These are phyloP conservation scores for Platycnemis pennipes DNA, from an alignment of 2,888 invertebrate genomes.

Conservation along the genomic window DNA sequence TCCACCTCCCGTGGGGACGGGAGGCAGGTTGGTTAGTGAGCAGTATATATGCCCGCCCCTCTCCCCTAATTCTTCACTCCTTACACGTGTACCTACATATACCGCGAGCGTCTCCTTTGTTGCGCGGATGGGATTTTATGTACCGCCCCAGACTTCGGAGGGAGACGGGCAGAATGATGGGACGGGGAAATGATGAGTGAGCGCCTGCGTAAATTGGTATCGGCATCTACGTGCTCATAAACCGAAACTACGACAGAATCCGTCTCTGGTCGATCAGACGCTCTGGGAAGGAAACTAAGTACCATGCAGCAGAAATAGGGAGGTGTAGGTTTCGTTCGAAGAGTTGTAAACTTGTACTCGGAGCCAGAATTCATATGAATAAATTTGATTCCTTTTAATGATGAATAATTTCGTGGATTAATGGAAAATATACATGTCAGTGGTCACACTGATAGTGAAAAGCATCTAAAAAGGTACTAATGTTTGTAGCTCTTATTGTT, in stretches of 20 bases:
- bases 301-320: too few relatives aligned
- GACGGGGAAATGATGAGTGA: not conserved
- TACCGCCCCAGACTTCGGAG: not conserved
- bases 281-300: not conserved
- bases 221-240: not conserved
- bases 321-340: too few relatives aligned
- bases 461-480: too few relatives aligned
- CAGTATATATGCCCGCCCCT: not conserved
- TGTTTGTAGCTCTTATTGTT: too few relatives aligned
- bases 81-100: not conserved
- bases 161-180: not conserved
- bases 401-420: too few relatives aligned
- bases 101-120: not conserved
- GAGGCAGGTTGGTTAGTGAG: not conserved
- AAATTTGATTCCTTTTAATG: too few relatives aligned
- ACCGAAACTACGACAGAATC: not conserved
- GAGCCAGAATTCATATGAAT: too few relatives aligned
- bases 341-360: too few relatives aligned
- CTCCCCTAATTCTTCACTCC: conserved; percentile 9
- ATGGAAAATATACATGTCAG: too few relatives aligned
- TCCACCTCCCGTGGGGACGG: conserved; percentile 5
- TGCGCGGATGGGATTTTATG: not conserved
- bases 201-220: not conserved
- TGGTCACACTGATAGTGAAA: too few relatives aligned
- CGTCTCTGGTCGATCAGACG: not conserved